A percentile compares a stretch with the other conserved stretches of the same genome.
Evolutionary conservation across 2,113 vertebrate species (phyloP).

Genomic region (Periophthalmodon schlosseri): DNA sequence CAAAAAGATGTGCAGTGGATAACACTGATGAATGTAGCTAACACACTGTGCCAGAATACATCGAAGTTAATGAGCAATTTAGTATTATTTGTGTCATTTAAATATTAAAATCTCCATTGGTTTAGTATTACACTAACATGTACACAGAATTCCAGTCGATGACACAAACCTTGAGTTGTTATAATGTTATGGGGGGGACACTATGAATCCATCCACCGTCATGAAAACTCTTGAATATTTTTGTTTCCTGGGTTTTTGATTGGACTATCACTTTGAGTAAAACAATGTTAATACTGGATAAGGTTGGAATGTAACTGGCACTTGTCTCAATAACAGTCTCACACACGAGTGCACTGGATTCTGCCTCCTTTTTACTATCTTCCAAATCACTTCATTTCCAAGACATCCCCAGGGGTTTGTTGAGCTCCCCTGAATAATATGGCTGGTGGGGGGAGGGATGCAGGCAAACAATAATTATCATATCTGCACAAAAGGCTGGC

Average conservation of each 20-base stretch:
- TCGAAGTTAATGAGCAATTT: too few relatives aligned
- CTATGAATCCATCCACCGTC: neutral
- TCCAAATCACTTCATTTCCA: slow-evolving; percentile 74
- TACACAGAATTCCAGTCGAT: neutral
- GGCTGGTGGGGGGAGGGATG: slow-evolving; percentile 67
- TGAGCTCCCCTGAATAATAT: slow-evolving; percentile 73
- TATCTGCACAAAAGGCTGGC: slow-evolving; percentile 79
- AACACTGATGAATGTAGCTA: too few relatives aligned
- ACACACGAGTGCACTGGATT: slow-evolving; percentile 67
- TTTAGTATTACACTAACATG: too few relatives aligned
- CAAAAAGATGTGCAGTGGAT: neutral
- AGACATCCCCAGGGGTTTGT: slow-evolving; percentile 71
- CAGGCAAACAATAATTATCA: slow-evolving; percentile 81
- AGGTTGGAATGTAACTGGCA: slow-evolving; percentile 73
- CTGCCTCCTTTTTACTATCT: slow-evolving; percentile 69
- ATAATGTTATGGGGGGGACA: neutral
- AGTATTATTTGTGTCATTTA: too few relatives aligned
- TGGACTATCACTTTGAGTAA: slow-evolving; percentile 48
- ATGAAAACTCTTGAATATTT: neutral
- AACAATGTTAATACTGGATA: slow-evolving; percentile 59
- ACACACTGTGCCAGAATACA: neutral
- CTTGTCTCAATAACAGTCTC: slow-evolving; percentile 76
- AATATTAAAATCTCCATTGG: neutral
- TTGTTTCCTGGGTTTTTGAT: slow-evolving; percentile 53
- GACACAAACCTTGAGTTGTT: neutral